Evolutionary conservation across 2,888 invertebrate genomes (phyloP), one percentile per base, ranked within the genome.

Genomic region (Pseudococcus jackbeardsleyi): DNA sequence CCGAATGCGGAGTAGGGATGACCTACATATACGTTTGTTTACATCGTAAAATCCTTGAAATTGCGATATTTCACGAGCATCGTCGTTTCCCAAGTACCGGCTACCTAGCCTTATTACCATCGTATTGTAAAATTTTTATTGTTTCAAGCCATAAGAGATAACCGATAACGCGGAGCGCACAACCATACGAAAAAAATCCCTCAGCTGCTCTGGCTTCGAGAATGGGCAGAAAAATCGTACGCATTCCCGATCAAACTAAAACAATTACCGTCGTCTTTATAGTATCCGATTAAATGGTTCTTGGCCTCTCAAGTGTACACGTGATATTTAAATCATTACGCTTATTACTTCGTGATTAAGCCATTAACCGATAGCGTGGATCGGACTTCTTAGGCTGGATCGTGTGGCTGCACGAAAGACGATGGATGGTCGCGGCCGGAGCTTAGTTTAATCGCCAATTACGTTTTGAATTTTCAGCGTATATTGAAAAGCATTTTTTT

Each of bases 11-110:
- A 42, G 77, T 77, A 26, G 77, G 77, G 77, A 77, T 77, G 77
- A 77, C 77, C 77, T 77, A 77, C 9, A 42, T 42, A 77, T 77
- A 17, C 42, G 77, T 77, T 77, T 77, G 77, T 77, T 77, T 77
- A 77, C 77, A 77, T 77, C 77, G 33, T 77, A 77, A 77, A 77
- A 77, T 77, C 77, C 77, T 77, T 77, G 77, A 77, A 77, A 77
- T 77, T 77, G 77, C 77, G 42, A 77, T 42, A 42, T 77, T 77
- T 77, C 77, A 77, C 77, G 77, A 77, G 77, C 77, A 77, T 15
- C 33, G 77, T 54, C 54, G 54, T 77, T 68, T 68, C 68, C 68
- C 68, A 68, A 68, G 26, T 68, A 68, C 68, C 68, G 68, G 68
- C 68, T 68, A 68, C 68, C 68, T 68, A 68, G 26, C 68, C 1